These are phyloP conservation scores for Hyperoplus lanceolatus DNA, from an alignment of 2,797 vertebrate species.

Conservation along the genomic window DNA sequence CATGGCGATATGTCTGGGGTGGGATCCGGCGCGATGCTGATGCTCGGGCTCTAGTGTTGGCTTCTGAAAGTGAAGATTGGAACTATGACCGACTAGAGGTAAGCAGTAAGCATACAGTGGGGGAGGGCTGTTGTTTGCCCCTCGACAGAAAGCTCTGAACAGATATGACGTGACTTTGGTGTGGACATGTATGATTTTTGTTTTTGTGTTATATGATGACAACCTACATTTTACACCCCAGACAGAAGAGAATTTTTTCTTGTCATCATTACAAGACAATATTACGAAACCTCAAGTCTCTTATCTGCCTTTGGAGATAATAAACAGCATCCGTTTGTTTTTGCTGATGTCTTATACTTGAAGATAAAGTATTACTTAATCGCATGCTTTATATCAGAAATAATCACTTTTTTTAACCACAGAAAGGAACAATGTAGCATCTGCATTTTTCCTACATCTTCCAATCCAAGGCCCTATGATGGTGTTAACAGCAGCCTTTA, in stretches of 20 bases:
- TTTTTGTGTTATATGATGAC: conserved; percentile 21
- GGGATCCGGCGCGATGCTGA: conserved; percentile 91
- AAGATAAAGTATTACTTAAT: not conserved
- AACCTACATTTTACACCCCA: conserved; percentile 20
- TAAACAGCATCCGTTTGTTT: conserved; percentile 16
- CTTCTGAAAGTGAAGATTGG: conserved; percentile 86
- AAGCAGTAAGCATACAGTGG: conserved; percentile 77
- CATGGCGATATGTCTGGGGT: conserved; percentile 93
- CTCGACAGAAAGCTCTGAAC: not conserved
- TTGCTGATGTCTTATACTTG: not conserved
- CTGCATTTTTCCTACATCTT: not conserved
- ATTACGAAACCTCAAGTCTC: not conserved
- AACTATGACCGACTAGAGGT: conserved; percentile 91
- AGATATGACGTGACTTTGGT: not conserved
- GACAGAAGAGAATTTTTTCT: not conserved
- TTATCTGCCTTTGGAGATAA: not conserved
- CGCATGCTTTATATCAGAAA: not conserved
- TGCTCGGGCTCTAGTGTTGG: conserved; percentile 82
- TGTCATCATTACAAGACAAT: conserved; percentile 2
- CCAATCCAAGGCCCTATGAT: not conserved
- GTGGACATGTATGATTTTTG: not conserved
- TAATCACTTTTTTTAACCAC: not conserved
- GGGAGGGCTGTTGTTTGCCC: not conserved
- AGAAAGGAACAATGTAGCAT: not conserved
- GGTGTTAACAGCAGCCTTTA: not conserved